phyloP scores from a whole-genome alignment of 2,888 invertebrate species.

The Drosophila ezoana region DNA sequence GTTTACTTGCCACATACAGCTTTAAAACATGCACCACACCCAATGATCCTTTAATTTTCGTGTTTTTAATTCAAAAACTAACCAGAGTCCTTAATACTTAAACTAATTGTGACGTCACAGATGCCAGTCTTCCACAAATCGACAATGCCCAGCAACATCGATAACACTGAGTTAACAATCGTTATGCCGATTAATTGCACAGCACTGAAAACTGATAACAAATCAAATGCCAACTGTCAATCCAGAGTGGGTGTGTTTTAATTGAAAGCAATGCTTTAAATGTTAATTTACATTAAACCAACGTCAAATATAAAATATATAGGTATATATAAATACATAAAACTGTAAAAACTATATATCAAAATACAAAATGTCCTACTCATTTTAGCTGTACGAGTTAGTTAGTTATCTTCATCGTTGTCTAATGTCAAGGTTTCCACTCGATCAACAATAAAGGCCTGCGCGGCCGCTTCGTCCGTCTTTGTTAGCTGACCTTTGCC shows the following conservation, averaged over 20 bases:
- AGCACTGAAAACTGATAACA: conserved; percentile 8
- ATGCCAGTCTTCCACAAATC: conserved; percentile 5
- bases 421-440: conserved; percentile 35
- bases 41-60: background rate
- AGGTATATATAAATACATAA: background rate
- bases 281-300: conserved; percentile 4
- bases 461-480: background rate
- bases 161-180: conserved; percentile 13
- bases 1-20: background rate
- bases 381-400: background rate
- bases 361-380: conserved; percentile 7
- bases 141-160: conserved; percentile 19
- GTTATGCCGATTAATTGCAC: background rate
- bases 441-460: conserved; percentile 21
- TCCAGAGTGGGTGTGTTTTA: background rate
- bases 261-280: background rate
- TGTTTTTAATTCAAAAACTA: conserved; percentile 35
- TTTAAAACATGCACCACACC: background rate
- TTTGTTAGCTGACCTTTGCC: conserved; percentile 2
- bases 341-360: background rate
- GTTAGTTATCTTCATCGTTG: conserved; percentile 2
- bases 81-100: background rate
- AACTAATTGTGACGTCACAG: conserved; percentile 23
- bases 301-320: background rate
- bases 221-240: conserved; percentile 1